Percentiles rank a stretch among this genome's conserved stretches.
Evolutionary conservation across 2,888 invertebrate genomes (phyloP).

Genomic region (Homarus gammarus): DNA sequence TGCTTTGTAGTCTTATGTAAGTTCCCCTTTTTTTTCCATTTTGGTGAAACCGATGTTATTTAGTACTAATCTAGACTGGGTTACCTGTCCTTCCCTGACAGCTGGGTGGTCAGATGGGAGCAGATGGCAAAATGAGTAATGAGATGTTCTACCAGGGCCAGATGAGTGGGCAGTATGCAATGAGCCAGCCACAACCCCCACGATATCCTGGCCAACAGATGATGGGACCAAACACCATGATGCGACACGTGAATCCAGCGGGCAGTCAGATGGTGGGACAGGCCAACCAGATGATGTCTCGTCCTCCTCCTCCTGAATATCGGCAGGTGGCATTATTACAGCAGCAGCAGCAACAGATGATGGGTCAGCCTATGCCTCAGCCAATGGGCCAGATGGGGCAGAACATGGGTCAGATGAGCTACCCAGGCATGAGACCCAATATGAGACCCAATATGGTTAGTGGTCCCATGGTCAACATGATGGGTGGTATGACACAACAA

Average conservation of each 20-base stretch:
- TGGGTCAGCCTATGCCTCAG: conserved; percentile 67
- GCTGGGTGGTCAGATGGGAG: conserved; percentile 68
- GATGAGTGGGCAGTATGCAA: conserved; percentile 64
- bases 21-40: too few species aligned
- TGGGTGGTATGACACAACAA: conserved; percentile 68
- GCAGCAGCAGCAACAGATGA: conserved; percentile 70
- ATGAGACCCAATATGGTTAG: conserved; percentile 71
- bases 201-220: conserved; percentile 70
- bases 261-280: conserved; percentile 65
- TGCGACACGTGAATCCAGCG: conserved; percentile 59
- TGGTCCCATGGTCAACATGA: conserved; percentile 69
- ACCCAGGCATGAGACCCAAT: conserved; percentile 66
- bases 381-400: conserved; percentile 68
- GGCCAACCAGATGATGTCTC: conserved; percentile 67
- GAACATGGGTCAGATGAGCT: conserved; percentile 72
- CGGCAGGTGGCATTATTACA: conserved; percentile 66
- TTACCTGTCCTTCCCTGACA: conserved; percentile 38
- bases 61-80: background rate
- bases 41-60: too few species aligned
- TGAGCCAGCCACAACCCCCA: conserved; percentile 67
- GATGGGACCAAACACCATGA: conserved; percentile 69
- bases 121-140: conserved; percentile 70
- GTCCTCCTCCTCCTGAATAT: conserved; percentile 76
- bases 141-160: conserved; percentile 73
- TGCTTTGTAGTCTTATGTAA: too few species aligned